Base-by-base conservation (phyloP, 2,113 vertebrate species). In the Suncus etruscus region DNA sequence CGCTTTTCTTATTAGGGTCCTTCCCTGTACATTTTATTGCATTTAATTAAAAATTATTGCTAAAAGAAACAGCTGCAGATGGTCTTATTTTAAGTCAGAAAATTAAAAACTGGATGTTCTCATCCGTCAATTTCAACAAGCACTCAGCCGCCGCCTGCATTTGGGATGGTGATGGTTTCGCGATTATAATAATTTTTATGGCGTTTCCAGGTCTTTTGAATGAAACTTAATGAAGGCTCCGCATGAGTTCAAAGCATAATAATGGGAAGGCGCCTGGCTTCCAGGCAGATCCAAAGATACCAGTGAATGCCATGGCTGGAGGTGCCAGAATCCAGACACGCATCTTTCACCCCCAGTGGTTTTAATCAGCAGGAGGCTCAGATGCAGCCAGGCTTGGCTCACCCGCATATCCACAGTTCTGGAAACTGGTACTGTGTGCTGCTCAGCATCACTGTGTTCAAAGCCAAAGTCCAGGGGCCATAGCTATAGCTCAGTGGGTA, bases 21-120 rank as follows among this genome's bases (percentile, higher is more conserved):
- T 90, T 96, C 93, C 85, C 91, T 91, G 94, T 87, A 96, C 95
- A 95, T 31, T 89, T 96, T 94, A 97, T 97, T 95, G 90, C 94
- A 96, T 96, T 95, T 97, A 97, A 97, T 97, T 97, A 97, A 96
- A 96, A 98, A 95, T 96, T 97, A 97, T 96, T 96, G 94, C 85
- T 95, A 91, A 96, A 93, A 95, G 87, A 97, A 96, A 94, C 90
- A 95, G 94, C 86, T 95, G 87, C 96, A 97, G 65, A 83, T 80
- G 73, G 24, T 92, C 93, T 93, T 95, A 95, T 90, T 96, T 97
- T 94, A 96, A 97, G 93, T 91, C 94, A 91, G 95, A 97, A 97
- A 97, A 97, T 98, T 96, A 97, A 97, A 96, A 97, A 94, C 70
- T 86, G 81, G 96, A 96, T 96, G 90, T 97, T 96, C 92, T 96